Percentiles rank a stretch among this genome's conserved stretches.
Conservation (phyloP, 2,113 vertebrate species). For the Cyprinodon tularosa region DNA sequence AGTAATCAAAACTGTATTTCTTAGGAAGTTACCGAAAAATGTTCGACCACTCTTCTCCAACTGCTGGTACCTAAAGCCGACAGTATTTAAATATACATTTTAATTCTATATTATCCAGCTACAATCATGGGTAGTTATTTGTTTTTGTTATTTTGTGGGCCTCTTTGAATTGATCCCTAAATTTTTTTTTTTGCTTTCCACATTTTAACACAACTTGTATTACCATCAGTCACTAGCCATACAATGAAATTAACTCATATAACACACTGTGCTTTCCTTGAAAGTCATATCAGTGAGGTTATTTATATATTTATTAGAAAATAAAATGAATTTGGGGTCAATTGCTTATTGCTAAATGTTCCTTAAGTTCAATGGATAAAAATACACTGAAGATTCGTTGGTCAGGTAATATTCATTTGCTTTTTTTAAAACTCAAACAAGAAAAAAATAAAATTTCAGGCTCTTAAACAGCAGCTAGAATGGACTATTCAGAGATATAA, state of each 20-base stretch:
- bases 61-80: neutral
- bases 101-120: neutral
- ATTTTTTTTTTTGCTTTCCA: neutral
- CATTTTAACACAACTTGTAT: neutral
- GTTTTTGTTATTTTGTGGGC: neutral
- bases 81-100: neutral
- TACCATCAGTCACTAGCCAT: neutral
- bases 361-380: neutral
- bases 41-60: neutral
- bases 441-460: too few relatives aligned
- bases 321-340: neutral
- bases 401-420: neutral
- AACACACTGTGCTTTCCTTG: neutral
- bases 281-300: neutral
- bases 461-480: too few relatives aligned
- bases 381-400: neutral
- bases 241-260: neutral
- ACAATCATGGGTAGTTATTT: too few relatives aligned
- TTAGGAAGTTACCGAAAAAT: neutral
- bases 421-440: too few relatives aligned
- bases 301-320: neutral
- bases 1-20: neutral
- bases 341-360: neutral
- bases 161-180: neutral
- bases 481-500: too few relatives aligned